Conservation (phyloP, 2,797 vertebrate species). For the Apogon hyalosoma region DNA sequence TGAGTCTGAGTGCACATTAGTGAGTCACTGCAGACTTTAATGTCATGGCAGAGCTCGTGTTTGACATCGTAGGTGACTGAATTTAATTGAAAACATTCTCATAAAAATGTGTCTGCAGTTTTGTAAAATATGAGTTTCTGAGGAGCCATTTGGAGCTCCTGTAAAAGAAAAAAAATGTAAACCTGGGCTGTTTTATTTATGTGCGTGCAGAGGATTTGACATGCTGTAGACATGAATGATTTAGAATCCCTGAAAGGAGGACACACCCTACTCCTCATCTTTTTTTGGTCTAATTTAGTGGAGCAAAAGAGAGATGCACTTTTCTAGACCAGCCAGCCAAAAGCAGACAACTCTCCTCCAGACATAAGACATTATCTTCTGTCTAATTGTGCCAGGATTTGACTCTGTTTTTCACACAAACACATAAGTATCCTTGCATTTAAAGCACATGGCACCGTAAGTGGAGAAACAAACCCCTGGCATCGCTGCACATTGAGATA, state of each 20-base stretch:
- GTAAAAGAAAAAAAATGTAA: constrained; percentile 40
- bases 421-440: constrained; percentile 17
- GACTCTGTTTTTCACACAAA: constrained; percentile 1
- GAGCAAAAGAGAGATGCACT: constrained; percentile 24
- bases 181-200: constrained; percentile 70
- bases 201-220: constrained; percentile 54
- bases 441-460: constrained; percentile 13
- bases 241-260: constrained; percentile 62
- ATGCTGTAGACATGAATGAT: constrained; percentile 71
- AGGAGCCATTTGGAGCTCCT: constrained; percentile 32
- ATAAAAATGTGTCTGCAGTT: constrained; percentile 9
- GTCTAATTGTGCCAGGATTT: constrained; percentile 7
- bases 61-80: constrained; percentile 22
- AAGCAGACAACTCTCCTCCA: constrained; percentile 15
- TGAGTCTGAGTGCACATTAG: constrained; percentile 12
- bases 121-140: constrained; percentile 47
- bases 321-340: constrained; percentile 11
- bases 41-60: constrained; percentile 15
- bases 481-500: constrained; percentile 19
- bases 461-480: constrained; percentile 45
- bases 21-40: constrained; percentile 29
- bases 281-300: constrained; percentile 28
- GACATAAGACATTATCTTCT: constrained; percentile 14
- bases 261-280: constrained; percentile 41
- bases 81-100: constrained; percentile 38